Evolutionary conservation across 2,113 vertebrate species (phyloP).

Genomic region (Pithys albifrons): DNA sequence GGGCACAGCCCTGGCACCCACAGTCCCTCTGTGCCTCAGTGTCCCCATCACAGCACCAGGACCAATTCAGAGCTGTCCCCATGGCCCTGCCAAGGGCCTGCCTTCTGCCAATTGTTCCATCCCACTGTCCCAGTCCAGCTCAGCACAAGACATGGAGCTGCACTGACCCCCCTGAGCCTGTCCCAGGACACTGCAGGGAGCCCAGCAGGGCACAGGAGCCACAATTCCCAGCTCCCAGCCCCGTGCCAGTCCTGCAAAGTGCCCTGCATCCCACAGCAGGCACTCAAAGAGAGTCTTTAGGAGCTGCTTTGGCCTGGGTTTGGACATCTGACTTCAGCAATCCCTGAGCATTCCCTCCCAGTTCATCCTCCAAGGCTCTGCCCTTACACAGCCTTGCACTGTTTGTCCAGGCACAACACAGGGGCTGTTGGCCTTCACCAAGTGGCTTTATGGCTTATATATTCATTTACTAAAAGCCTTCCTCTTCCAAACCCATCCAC

Average conservation of each 20-base stretch:
- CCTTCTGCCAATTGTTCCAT: background rate
- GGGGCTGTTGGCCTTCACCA: background rate
- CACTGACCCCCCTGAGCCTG: background rate
- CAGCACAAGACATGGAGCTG: background rate
- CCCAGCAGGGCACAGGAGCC: background rate
- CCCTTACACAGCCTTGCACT: background rate
- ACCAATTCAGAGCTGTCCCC: accelerated
- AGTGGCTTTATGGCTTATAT: background rate
- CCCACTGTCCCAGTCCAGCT: background rate
- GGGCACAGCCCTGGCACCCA: background rate
- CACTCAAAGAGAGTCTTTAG: background rate
- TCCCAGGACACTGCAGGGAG: background rate
- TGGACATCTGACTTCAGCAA: background rate
- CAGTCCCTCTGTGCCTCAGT: background rate
- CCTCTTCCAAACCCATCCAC: background rate
- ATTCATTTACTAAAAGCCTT: background rate
- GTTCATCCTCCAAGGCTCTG: background rate
- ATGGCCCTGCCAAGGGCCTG: background rate
- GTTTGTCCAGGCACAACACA: background rate
- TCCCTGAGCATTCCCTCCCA: background rate
- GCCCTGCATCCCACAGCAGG: background rate
- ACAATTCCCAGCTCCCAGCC: background rate
- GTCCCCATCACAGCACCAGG: background rate
- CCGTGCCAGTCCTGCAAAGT: background rate
- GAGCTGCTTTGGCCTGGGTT: background rate